A percentile compares a stretch with the other conserved stretches of the same genome.
These are phyloP conservation scores for Drepana falcataria DNA, from an alignment of 2,888 invertebrate genomes.

Conservation along the genomic window DNA sequence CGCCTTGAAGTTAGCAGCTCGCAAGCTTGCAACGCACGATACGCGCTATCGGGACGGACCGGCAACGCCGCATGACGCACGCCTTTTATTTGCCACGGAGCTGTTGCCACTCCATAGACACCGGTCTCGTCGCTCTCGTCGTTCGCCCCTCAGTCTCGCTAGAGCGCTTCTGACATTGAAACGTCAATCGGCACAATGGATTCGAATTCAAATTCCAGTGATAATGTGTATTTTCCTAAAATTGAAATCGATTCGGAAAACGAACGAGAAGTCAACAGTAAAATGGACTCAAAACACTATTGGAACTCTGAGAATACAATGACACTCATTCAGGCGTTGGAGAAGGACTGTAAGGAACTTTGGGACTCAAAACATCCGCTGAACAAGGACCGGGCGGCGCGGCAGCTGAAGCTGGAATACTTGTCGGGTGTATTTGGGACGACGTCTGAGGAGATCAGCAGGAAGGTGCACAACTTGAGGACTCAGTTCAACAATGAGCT, in stretches of 20 bases:
- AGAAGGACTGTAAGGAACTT: conserved; percentile 57
- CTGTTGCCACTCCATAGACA: conserved; percentile 62
- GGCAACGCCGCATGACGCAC: conserved; percentile 35
- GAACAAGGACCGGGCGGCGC: conserved; percentile 45
- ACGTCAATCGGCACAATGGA: conserved; percentile 54
- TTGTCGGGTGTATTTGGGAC: conserved; percentile 58
- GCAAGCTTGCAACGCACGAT: conserved; percentile 16
- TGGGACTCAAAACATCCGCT: conserved; percentile 58
- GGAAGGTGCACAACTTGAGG: conserved; percentile 66
- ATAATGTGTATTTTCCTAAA: conserved; percentile 47
- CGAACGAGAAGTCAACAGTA: conserved; percentile 25
- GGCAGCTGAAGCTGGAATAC: conserved; percentile 48
- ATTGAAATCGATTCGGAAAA: conserved; percentile 51
- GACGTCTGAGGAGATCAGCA: conserved; percentile 55
- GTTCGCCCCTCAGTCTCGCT: conserved; percentile 64
- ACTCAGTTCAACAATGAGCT: conserved; percentile 66
- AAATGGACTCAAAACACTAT: conserved; percentile 28
- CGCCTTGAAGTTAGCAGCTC: conserved; percentile 39
- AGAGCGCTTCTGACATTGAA: conserved; percentile 53
- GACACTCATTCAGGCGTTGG: conserved; percentile 53
- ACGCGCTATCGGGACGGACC: conserved; percentile 22
- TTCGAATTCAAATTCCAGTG: conserved; percentile 53
- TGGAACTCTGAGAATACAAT: conserved; percentile 60
- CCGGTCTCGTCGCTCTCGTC: conserved; percentile 56
- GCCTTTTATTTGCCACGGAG: conserved; percentile 21